Evolutionary conservation across 2,113 vertebrate genomes (phyloP).

Genomic region (Oryzias curvinotus): DNA sequence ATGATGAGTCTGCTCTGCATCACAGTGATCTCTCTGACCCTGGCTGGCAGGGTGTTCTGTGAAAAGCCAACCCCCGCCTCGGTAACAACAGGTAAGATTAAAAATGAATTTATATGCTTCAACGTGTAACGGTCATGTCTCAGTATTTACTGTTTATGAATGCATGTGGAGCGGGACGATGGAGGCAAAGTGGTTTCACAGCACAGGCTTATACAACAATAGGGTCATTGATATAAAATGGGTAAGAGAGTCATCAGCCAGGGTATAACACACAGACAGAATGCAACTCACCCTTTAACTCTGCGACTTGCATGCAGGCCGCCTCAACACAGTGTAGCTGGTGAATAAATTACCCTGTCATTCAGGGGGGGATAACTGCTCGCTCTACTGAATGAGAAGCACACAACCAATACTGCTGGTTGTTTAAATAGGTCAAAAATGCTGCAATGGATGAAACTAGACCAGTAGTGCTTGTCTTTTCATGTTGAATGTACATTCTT

Average conservation of each 20-base stretch:
- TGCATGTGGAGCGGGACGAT: not conserved
- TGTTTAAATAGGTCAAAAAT: slow-evolving; percentile 26
- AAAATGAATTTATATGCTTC: slow-evolving; percentile 1
- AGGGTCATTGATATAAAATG: slow-evolving; percentile 47
- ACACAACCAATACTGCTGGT: slow-evolving; percentile 19
- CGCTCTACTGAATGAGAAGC: slow-evolving; percentile 20
- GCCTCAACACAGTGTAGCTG: slow-evolving; percentile 29
- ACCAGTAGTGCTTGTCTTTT: not conserved
- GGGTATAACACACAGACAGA: slow-evolving; percentile 45
- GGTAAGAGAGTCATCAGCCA: slow-evolving; percentile 53
- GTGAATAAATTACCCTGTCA: slow-evolving; percentile 54
- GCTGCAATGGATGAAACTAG: slow-evolving; percentile 22
- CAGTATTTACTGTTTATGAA: not conserved
- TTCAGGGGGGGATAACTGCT: slow-evolving; percentile 27
- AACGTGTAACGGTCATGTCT: not conserved
- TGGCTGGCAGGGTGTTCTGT: slow-evolving; percentile 83
- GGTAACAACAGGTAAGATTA: slow-evolving; percentile 82
- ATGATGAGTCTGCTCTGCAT: slow-evolving; percentile 88
- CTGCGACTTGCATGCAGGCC: slow-evolving; percentile 48
- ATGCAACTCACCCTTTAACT: slow-evolving; percentile 50
- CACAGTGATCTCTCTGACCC: slow-evolving; percentile 84
- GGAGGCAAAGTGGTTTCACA: slow-evolving; percentile 27
- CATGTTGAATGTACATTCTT: slow-evolving; percentile 4
- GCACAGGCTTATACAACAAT: slow-evolving; percentile 43
- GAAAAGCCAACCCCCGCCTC: slow-evolving; percentile 59